A percentile compares a stretch with the other conserved stretches of the same genome.
These are phyloP conservation scores for Sarcophaga variegata DNA, from an alignment of 2,888 invertebrate species.

Conservation along the genomic window DNA sequence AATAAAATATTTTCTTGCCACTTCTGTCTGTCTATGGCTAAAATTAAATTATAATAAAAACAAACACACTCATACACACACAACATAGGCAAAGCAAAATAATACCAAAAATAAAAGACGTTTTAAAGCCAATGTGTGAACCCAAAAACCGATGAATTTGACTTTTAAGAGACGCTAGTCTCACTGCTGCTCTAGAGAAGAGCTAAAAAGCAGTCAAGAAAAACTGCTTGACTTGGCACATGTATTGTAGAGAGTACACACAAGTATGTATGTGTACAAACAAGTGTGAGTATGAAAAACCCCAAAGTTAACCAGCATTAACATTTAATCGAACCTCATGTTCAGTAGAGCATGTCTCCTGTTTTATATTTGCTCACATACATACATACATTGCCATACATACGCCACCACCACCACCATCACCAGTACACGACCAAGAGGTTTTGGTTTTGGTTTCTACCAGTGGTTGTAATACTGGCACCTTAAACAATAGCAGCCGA, in stretches of 20 bases:
- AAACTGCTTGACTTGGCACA: constrained; percentile 3
- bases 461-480: constrained; percentile 67
- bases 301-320: constrained; percentile 80
- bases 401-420: constrained; percentile 39
- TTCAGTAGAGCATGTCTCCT: constrained; percentile 81
- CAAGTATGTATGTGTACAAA: neutral
- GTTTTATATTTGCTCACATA: constrained; percentile 73
- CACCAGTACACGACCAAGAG: constrained; percentile 28
- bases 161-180: constrained; percentile 58
- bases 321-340: constrained; percentile 81
- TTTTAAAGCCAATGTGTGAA: constrained; percentile 67
- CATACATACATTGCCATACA: constrained; percentile 35
- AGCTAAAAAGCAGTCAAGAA: neutral
- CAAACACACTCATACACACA: constrained; percentile 36
- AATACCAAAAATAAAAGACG: constrained; percentile 53
- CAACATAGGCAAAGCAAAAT: constrained; percentile 44
- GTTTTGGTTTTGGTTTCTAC: constrained; percentile 42
- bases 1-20: constrained; percentile 34
- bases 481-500: constrained; percentile 65
- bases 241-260: neutral
- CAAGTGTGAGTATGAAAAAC: constrained; percentile 73
- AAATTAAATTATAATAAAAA: constrained; percentile 68
- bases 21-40: constrained; percentile 55
- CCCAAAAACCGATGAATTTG: constrained; percentile 68
- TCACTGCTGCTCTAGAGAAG: constrained; percentile 43